Evolutionary conservation across 2,113 vertebrate species (phyloP).

Genomic region (Aldabrachelys gigantea): DNA sequence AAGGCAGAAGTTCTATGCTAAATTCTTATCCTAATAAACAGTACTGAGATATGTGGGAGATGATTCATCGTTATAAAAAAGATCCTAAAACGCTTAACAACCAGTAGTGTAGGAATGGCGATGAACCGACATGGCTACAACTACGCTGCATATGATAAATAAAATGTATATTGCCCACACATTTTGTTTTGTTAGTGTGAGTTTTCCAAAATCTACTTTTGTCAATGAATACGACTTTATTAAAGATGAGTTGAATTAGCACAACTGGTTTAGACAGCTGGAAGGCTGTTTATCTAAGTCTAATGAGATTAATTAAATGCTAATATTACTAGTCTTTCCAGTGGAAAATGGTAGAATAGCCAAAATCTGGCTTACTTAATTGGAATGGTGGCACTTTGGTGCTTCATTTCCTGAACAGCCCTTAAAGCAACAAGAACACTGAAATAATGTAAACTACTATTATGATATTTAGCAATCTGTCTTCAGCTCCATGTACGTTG

Average conservation of each 20-base stretch:
- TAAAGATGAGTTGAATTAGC: not conserved
- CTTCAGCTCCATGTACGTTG: not conserved
- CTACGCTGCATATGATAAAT: not conserved
- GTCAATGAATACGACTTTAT: not conserved
- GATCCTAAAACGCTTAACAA: not conserved
- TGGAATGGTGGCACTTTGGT: too few species aligned
- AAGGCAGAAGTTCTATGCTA: not conserved
- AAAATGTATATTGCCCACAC: not conserved
- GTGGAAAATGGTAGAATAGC: too few species aligned
- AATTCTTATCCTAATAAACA: not conserved
- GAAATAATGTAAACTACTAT: not conserved
- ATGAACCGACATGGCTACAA: not conserved
- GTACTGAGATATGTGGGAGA: not conserved
- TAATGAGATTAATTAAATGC: not conserved
- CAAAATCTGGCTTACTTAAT: too few species aligned
- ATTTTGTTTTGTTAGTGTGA: not conserved
- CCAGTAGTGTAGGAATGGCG: not conserved
- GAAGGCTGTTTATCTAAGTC: not conserved
- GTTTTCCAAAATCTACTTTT: conserved; percentile 4
- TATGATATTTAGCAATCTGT: not conserved
- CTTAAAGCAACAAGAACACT: not conserved
- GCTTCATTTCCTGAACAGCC: too few species aligned
- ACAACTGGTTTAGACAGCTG: not conserved
- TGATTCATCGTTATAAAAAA: not conserved
- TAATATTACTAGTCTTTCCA: not conserved